These are phyloP conservation scores for Chiridota heheva DNA, from an alignment of 35 echinoderm and acorn worm genomes.

Conservation along the genomic window DNA sequence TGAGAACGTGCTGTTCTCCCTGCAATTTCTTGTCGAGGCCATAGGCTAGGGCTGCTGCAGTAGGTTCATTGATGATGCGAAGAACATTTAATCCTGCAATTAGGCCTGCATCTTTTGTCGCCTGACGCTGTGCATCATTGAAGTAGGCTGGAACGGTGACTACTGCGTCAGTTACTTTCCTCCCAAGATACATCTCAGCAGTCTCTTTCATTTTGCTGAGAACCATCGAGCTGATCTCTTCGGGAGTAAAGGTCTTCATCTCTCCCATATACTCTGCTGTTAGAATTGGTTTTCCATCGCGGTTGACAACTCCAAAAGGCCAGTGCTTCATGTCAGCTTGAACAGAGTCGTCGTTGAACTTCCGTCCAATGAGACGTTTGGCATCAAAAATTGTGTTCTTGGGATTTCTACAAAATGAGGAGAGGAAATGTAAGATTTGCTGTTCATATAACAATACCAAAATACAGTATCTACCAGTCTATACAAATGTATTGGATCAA, in stretches of 20 bases:
- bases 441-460: too few relatives aligned
- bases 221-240: conserved; percentile 90
- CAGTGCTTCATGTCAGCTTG: conserved; percentile 92
- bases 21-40: conserved; percentile 75
- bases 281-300: conserved; percentile 56
- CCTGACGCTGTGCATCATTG: conserved; percentile 71
- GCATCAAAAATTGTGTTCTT: conserved; percentile 90
- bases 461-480: too few relatives aligned
- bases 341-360: conserved; percentile 63
- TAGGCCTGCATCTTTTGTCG: conserved; percentile 80
- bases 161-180: conserved; percentile 71
- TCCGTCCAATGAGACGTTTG: conserved; percentile 78
- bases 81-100: conserved; percentile 87
- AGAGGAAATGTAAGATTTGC: background rate
- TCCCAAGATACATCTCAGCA: conserved; percentile 66
- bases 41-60: conserved; percentile 77
- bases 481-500: too few relatives aligned
- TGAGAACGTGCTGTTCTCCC: conserved; percentile 65
- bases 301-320: conserved; percentile 59
- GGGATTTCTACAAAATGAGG: conserved; percentile 58
- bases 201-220: conserved; percentile 80
- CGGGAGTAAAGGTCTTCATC: conserved; percentile 71
- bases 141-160: conserved; percentile 83
- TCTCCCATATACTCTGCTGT: conserved; percentile 81
- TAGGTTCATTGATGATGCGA: conserved; percentile 79